Conservation (phyloP, 2,113 vertebrate species). For the Nematolebias whitei region DNA sequence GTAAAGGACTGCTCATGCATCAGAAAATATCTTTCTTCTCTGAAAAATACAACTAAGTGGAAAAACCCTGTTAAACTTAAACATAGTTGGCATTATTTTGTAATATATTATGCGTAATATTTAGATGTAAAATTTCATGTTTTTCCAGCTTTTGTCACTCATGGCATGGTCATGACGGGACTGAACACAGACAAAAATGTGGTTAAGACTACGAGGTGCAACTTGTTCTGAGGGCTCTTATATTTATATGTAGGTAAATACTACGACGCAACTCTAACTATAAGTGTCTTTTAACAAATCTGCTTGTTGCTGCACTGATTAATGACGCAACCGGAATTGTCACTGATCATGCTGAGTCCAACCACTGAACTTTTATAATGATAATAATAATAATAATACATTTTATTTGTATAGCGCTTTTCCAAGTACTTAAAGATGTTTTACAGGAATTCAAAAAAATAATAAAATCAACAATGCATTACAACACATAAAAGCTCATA, state of each 20-base stretch:
- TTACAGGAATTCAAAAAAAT: too few relatives aligned
- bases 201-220: not conserved
- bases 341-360: too few relatives aligned
- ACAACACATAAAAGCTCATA: too few relatives aligned
- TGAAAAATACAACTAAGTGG: slow-evolving; percentile 63
- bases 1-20: slow-evolving; percentile 69
- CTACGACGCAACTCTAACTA: not conserved
- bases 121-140: too few relatives aligned
- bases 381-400: too few relatives aligned
- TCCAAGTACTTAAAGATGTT: too few relatives aligned
- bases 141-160: not conserved
- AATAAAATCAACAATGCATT: too few relatives aligned
- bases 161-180: not conserved
- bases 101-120: not conserved
- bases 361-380: too few relatives aligned
- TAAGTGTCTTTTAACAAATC: slow-evolving; percentile 4
- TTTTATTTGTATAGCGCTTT: too few relatives aligned
- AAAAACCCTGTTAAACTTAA: slow-evolving; percentile 59
- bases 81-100: slow-evolving; percentile 26
- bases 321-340: too few relatives aligned
- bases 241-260: not conserved
- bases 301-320: slow-evolving; percentile 1
- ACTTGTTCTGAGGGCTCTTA: too few relatives aligned
- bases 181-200: not conserved
- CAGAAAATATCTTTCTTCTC: slow-evolving; percentile 67